A percentile compares a stretch with the other conserved stretches of the same genome.
Conservation (phyloP, 2,888 invertebrate genomes). For the Lithophane semibrunnea region DNA sequence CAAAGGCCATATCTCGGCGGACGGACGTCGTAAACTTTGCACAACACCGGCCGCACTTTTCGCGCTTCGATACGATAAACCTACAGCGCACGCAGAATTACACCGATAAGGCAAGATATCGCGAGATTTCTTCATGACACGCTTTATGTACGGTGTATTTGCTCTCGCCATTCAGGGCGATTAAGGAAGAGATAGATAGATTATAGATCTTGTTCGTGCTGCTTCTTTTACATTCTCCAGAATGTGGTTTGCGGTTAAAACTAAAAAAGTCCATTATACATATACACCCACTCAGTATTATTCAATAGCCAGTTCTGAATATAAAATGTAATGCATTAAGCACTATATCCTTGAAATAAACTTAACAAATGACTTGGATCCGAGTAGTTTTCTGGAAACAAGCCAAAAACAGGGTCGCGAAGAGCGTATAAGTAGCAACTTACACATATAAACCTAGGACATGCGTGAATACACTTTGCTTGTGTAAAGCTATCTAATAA, state of each 20-base stretch:
- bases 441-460: slow-evolving; percentile 46
- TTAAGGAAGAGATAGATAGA: slow-evolving; percentile 34
- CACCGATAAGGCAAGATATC: slow-evolving; percentile 56
- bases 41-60: slow-evolving; percentile 76
- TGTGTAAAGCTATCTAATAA: slow-evolving; percentile 38
- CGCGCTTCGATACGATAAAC: slow-evolving; percentile 74
- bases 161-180: slow-evolving; percentile 8
- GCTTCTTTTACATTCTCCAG: slow-evolving; percentile 16
- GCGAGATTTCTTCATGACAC: slow-evolving; percentile 28
- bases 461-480: slow-evolving; percentile 42
- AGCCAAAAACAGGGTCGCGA: slow-evolving; percentile 80
- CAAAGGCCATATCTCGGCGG: slow-evolving; percentile 80
- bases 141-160: slow-evolving; percentile 9
- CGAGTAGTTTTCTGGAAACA: slow-evolving; percentile 79
- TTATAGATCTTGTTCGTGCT: slow-evolving; percentile 20
- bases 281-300: slow-evolving; percentile 46
- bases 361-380: slow-evolving; percentile 83
- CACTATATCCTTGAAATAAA: slow-evolving; percentile 77
- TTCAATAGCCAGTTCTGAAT: slow-evolving; percentile 60
- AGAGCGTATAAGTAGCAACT: slow-evolving; percentile 70
- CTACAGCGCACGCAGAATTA: slow-evolving; percentile 63
- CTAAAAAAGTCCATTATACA: slow-evolving; percentile 51
- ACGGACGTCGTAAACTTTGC: slow-evolving; percentile 79
- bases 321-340: slow-evolving; percentile 69
- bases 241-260: slow-evolving; percentile 25